Base-by-base conservation (phyloP, 1,140 invertebrate genomes). In the Penaeus chinensis region DNA sequence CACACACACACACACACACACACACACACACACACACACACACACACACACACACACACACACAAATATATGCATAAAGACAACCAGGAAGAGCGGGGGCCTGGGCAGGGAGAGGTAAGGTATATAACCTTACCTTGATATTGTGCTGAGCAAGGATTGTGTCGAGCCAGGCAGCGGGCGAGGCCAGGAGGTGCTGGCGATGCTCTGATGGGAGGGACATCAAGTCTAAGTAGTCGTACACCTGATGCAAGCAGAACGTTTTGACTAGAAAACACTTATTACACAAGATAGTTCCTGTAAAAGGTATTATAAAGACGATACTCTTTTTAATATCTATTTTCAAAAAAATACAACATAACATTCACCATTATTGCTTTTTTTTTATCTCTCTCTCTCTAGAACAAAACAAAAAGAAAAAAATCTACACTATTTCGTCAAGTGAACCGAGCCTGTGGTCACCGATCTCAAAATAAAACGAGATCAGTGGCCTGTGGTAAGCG, bases 161-260 rank as follows among this genome's bases (percentile, higher is more conserved):
- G 62, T 85, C 84, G 2, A 85, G 61, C 84, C 84, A 85, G 20
- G 84, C 37, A 32, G 77, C 79, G 22, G 84, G 84, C 2, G 84
- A 60, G 8, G 37, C 32, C 2, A 85, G 22, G 11, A 85, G 77
- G 18, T 85, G 62, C 8, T 79, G 76, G 11, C 24, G 76, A 7
- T 85, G 84, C 18, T 65, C 63, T 19, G 62, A 24, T 5, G 84
- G 84, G 24, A 85, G 62, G 3, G 84, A 85, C 19, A 54, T 24
- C 8, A 85, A 77, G 18, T 85, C 84, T 63, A 85, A 42, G 63
- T 85, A 85, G 42, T 85, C 84, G 77, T 85, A 85, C 77, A 85
- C 84, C 84, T 85, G 84, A 79, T 47, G 22, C 18, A 19, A 74
- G 71, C 27, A 37, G 71, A 74, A 74, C 42, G 71, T 32, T 74